These are phyloP conservation scores for Hapalemur alaotrensis DNA, from an alignment of 2,797 vertebrate species.

Conservation along the genomic window DNA sequence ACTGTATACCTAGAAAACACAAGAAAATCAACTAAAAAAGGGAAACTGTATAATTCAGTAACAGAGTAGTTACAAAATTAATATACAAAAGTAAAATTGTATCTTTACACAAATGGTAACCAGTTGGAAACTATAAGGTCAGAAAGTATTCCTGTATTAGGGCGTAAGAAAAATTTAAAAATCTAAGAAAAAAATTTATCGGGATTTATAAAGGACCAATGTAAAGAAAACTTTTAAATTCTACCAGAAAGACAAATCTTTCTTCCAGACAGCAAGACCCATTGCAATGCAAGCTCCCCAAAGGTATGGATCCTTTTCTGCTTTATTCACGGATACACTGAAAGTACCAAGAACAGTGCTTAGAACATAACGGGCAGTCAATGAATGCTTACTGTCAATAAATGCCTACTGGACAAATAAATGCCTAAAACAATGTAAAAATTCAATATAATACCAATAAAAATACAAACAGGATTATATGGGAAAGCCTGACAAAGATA, in stretches of 20 bases:
- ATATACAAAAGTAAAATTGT: not conserved
- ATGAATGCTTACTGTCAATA: not conserved
- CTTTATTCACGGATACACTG: not conserved
- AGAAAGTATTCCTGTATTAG: not conserved
- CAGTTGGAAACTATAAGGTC: not conserved
- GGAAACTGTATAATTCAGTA: not conserved
- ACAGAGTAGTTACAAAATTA: not conserved
- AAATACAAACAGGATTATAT: not conserved
- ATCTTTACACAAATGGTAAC: not conserved
- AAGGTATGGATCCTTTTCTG: not conserved
- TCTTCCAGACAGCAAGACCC: not conserved
- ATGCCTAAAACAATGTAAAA: not conserved
- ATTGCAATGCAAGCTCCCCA: not conserved
- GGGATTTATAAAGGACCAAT: not conserved
- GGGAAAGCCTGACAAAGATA: not conserved
- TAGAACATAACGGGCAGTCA: not conserved
- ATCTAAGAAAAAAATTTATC: not conserved
- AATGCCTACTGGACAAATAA: not conserved
- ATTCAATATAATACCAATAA: not conserved
- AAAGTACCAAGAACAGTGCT: not conserved
- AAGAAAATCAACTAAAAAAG: not conserved
- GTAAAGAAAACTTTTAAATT: not conserved
- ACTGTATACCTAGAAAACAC: not conserved
- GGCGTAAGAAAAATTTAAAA: not conserved
- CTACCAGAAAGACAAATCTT: not conserved